Evolutionary conservation across 2,797 vertebrate genomes (phyloP), one percentile per base, ranked within the genome.

Genomic region (Sitta carolinensis): DNA sequence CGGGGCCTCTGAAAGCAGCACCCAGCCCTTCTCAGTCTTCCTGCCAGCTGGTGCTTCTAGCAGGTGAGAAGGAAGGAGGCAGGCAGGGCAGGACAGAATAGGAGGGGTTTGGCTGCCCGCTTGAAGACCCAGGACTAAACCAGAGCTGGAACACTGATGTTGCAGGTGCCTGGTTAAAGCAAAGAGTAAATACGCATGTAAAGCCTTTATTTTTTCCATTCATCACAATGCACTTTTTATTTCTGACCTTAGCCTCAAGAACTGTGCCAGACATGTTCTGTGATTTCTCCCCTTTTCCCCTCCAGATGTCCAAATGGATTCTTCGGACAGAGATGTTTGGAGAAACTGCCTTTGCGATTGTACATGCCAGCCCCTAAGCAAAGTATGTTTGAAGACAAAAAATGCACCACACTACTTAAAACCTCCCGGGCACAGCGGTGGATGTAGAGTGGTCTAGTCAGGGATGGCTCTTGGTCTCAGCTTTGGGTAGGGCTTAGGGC

Each of bases 271-370:
- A 97, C 97, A 98, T 98, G 97, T 98, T 98, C 98, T 98, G 98
- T 98, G 98, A 98, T 98, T 98, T 98, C 97, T 98, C 97, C 98
- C 98, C 98, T 98, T 98, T 98, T 98, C 99, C 98, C 98, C 98
- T 98, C 98, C 98, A 99, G 99, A 99, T 99, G 99, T 99, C 98
- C 98, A 96, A 98, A 98, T 3, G 99, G 99, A 99, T 99, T 99
- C 99, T 99, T 98, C 98, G 99, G 99, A 98, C 98, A 97, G 90
- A 99, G 99, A 98, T 99, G 99, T 98, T 98, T 98, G 98, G 98
- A 99, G 98, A 99, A 98, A 97, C 98, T 98, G 98, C 99, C 99
- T 94, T 98, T 98, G 98, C 98, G 99, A 98, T 98, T 98, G 98
- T 98, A 98, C 98, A 99, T 99, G 99, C 98, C 98, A 99, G 98